A percentile compares a stretch with the other conserved stretches of the same genome.
These are phyloP conservation scores for Phania funesta DNA, from an alignment of 2,888 invertebrate genomes.

Conservation along the genomic window DNA sequence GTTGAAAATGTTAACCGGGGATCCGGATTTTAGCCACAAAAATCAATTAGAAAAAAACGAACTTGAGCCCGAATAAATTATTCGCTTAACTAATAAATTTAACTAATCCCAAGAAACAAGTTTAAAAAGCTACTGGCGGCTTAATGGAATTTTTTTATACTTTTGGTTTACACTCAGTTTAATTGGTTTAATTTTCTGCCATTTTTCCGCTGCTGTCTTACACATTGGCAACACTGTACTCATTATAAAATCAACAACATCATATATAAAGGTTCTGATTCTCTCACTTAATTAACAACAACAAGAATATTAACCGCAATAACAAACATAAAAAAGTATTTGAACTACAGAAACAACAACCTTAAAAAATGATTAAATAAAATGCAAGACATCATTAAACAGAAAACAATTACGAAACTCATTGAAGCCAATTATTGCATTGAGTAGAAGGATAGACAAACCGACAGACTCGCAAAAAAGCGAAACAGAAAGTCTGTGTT, in stretches of 20 bases:
- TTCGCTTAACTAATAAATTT: no score
- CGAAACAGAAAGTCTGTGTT: slow-evolving; percentile 29
- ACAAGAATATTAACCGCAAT: slow-evolving; percentile 40
- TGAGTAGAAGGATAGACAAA: slow-evolving; percentile 65
- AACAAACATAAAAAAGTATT: slow-evolving; percentile 25
- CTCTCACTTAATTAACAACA: slow-evolving; percentile 67
- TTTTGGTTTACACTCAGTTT: no score
- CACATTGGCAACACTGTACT: slow-evolving; percentile 14
- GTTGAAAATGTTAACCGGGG: no score
- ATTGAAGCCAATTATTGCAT: slow-evolving; percentile 78
- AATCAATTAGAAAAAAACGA: no score
- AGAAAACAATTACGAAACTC: slow-evolving; percentile 77
- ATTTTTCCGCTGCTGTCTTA: neutral
- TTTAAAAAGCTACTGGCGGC: no score
- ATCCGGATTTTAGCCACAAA: no score
- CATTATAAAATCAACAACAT: slow-evolving; percentile 34
- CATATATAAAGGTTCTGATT: slow-evolving; percentile 40
- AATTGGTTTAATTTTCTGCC: no score
- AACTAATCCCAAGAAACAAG: no score
- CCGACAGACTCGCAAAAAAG: slow-evolving; percentile 46
- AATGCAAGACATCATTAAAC: slow-evolving; percentile 69
- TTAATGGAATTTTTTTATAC: no score
- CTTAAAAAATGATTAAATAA: slow-evolving; percentile 60
- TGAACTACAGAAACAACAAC: slow-evolving; percentile 50
- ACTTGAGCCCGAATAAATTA: no score